Evolutionary conservation across 2,888 invertebrate species (phyloP), one percentile per base, ranked within the genome.

Genomic region (Dorcus parallelipipedus): DNA sequence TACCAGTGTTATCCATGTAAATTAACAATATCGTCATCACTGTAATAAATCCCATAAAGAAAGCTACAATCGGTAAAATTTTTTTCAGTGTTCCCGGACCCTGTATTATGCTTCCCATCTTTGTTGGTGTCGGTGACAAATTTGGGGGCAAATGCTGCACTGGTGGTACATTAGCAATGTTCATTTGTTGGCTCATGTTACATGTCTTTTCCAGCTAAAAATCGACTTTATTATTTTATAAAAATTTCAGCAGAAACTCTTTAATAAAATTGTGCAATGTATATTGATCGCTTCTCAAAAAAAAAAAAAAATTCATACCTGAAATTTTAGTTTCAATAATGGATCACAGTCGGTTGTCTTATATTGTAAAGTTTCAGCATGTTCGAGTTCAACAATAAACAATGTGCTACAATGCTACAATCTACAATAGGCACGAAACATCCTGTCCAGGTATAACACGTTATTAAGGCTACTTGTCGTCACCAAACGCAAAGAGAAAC

Each of bases 1-100:
- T 77, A 90, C 90, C 90, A 79, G 86, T 88, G 68, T 88, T 89
- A 76, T 91, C 89, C 87, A 90, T 90, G 77, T 90, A 91, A 66
- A 91, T 84, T 47, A 91, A 83, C 64, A 91, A 81, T 71, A 89
- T 82, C 9, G 89, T 88, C 86, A 91, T 89, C 38, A 90, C 91
- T 38, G 89, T 88, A 58, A 90, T 89, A 79, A 91, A 91, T 8
- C 90, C 90, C 61, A 90, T 80, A 64, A 91, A 82, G 79, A 90
- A 91, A 64, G 89, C 80, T 49, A 87, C 84, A 38, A 89, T 85
- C 0, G 91, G 90, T 70, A 69, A 52, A 17, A 70, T 51, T 54
- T 69, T 69, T 54, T 66, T 70, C n/a, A 69, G 50, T 9, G 64
- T 64, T 26, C 64, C 61, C 38, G 66, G 62, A 3, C 64, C 64